Percentiles rank a stretch among this genome's conserved stretches.
Conservation (phyloP, 2,113 vertebrate species). For the Crotalus helleri region DNA sequence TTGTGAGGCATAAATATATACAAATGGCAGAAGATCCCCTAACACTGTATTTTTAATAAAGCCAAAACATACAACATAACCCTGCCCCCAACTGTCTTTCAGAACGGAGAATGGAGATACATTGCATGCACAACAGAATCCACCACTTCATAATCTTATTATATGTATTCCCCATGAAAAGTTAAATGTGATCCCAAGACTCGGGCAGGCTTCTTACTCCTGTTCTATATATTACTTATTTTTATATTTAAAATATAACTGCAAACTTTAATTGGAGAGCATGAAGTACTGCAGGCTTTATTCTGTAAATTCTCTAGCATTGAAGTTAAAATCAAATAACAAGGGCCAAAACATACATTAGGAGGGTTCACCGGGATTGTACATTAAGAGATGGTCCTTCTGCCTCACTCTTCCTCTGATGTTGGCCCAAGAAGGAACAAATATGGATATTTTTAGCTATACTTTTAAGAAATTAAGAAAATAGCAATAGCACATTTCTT, state of each 20-base stretch:
- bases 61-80: neutral
- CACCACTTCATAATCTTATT: neutral
- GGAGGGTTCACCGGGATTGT: neutral
- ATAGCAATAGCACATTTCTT: neutral
- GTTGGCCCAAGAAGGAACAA: neutral
- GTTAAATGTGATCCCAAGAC: neutral
- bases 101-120: neutral
- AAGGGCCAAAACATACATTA: neutral
- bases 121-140: neutral
- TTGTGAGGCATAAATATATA: neutral
- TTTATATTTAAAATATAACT: neutral
- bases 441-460: neutral
- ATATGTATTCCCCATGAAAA: neutral
- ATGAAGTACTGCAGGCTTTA: neutral
- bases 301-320: neutral
- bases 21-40: neutral
- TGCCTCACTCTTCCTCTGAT: neutral
- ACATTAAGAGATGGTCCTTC: no score
- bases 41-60: neutral
- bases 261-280: neutral
- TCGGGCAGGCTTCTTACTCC: neutral
- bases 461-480: neutral
- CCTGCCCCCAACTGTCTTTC: neutral
- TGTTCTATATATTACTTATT: neutral
- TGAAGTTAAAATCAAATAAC: neutral